Evolutionary conservation across 2,888 invertebrate species (phyloP), one percentile per base, ranked within the genome.

Genomic region (Dasypogon diadema): DNA sequence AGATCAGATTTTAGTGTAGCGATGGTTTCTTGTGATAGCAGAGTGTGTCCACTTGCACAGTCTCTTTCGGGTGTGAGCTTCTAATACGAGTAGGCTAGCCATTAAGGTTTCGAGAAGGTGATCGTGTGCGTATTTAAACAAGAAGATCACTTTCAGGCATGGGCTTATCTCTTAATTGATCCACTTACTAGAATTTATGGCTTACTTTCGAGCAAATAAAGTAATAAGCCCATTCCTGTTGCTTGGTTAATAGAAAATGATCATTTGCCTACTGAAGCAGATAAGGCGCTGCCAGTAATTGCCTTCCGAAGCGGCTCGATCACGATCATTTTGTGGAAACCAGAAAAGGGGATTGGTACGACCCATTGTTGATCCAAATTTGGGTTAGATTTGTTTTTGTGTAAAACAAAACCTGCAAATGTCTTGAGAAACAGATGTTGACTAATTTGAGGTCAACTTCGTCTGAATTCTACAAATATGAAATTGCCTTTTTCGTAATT

Each of bases 131-230:
- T 37, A 34, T 37, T 12, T 16, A 60, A 21, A n/a, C 10, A 18
- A 12, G 34, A 18, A 21, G 42, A 60, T 60, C 22, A 37, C 21
- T 14, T 22, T 12, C n/a, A n/a, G 26, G 24, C 26, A 14, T 5
- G 2, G 56, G 14, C n/a, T 60, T 60, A 60, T 60, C 37, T 37
- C 60, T 60, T 60, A 30, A 60, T 60, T 60, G 37, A 21, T 60
- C 37, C 37, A 60, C 34, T 60, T 60, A 37, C 60, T 18, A n/a
- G 18, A 21, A 37, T 18, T 34, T 60, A 60, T 60, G 21, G 21
- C 60, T 18, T 22, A 18, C 21, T 26, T 37, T 37, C 8, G 10
- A 60, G 42, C 8, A 42, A 60, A 60, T 60, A 18, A 60, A 37
- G 60, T 37, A 60, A 60, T 60, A 18, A 21, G n/a, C 8, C 42